Evolutionary conservation across 1,140 invertebrate genomes (phyloP), one percentile per base, ranked within the genome.

Genomic region (Brachionus calyciflorus): DNA sequence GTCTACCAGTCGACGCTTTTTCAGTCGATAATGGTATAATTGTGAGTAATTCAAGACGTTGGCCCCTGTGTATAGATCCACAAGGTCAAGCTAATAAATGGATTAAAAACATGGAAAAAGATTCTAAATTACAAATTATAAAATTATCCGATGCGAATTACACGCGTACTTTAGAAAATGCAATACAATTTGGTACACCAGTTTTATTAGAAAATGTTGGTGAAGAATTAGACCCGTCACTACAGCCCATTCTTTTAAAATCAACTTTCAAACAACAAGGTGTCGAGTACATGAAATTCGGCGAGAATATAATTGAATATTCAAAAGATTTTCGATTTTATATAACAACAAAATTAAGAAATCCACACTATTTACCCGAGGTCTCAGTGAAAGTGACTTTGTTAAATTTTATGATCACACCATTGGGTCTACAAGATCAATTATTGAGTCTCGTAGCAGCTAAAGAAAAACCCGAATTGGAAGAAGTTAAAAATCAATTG

Each of bases 31-130:
- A 86, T 80, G 84, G 84, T 77, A 85, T 86, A 63, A 83, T 86
- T 37, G 83, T 85, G 0, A 82, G 79, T 26, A 85, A 84, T 73
- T 85, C 84, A 17, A 76, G 83, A 40, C 78, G 84, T 68, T 86
- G 84, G 84, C 84, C 84, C 5, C 81, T 86, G 3, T 83, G 84
- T 81, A 85, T 86, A 80, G 85, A 86, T 80, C 85, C 85, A 48
- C 84, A 86, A 80, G 84, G 84, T 76, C 85, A 86, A 77, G 85
- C 85, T 14, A 86, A 83, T 78, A 91, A 91, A 83, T 96, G 93
- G 93, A 88, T 97, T 6, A 94, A 94, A 83, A 94, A 92, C 82
- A 91, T 95, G 89, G 93, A 86, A 78, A 81, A 81, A 48, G 79
- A 80, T n/a, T 84, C 84, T 78, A 83, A 84, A 68, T 78, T 86